Base-by-base conservation (phyloP, 2,888 invertebrate genomes). In the Agelastica alni region DNA sequence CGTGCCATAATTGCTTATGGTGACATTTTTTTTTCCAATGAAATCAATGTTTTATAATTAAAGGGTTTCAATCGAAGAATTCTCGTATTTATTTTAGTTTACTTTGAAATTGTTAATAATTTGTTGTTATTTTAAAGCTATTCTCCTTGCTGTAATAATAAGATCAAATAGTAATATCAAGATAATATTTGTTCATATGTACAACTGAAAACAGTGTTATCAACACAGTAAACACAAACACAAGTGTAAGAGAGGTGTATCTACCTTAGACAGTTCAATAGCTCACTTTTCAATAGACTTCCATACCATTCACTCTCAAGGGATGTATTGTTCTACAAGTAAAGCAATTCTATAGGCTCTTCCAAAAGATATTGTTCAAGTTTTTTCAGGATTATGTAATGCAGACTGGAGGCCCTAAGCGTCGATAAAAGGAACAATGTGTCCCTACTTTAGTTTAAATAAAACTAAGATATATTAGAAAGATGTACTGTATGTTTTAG, bases 161-260 rank as follows among this genome's bases (percentile, higher is more conserved):
- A n/a, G n/a, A n/a, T n/a, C n/a, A n/a, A n/a, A n/a, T n/a, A n/a
- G n/a, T n/a, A n/a, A n/a, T n/a, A n/a, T n/a, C n/a, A n/a, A 34
- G 16, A 26, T 30, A 48, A 48, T 39, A 36, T 48, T 48, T 48
- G 48, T 39, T 48, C 48, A 48, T 39, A 48, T 48, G 48, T 30
- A 39, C 30, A 9, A 39, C 31, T 12, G 10, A 48, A 39, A 30
- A 30, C 48, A 39, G 7, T 48, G 48, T 48, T 48, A 48, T 48
- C 48, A n/a, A n/a, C n/a, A 26, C 18, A 48, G 39, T 39, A 48
- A 48, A 48, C 31, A 48, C 18, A 48, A 48, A 48, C 39, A 48
- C 18, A 37, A 39, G 30, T 48, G 37, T 28, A 28, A 5, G 31
- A 39, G 39, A 30, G 31, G 39, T 48, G 39, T 20, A 48, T 17